Evolutionary conservation across 2,888 invertebrate genomes (phyloP).

Genomic region (Cryptus viduatorius): DNA sequence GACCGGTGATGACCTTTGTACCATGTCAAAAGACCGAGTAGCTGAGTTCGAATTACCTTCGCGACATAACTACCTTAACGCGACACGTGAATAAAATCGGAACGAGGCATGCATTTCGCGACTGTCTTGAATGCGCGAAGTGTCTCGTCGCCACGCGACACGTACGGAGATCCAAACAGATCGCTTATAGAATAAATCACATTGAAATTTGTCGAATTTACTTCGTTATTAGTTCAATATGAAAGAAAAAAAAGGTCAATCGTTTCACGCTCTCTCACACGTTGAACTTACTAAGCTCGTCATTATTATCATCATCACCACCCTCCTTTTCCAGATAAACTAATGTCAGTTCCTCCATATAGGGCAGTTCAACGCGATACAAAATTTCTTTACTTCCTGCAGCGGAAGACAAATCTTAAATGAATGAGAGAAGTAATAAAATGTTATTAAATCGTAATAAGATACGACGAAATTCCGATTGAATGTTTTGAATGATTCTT

Average conservation of each 20-base stretch:
- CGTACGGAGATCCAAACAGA: conserved; percentile 6
- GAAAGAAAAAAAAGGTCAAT: conserved; percentile 8
- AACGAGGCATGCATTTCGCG: conserved; percentile 73
- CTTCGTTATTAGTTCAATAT: conserved; percentile 51
- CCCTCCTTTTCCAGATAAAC: conserved; percentile 96
- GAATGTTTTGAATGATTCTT: neutral
- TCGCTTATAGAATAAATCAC: conserved; percentile 34
- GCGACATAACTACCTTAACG: conserved; percentile 17
- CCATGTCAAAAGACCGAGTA: no score
- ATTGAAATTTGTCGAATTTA: conserved; percentile 40
- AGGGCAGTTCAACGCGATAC: conserved; percentile 96
- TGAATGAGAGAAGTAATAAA: conserved; percentile 69
- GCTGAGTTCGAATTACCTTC: no score
- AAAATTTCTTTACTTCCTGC: conserved; percentile 91
- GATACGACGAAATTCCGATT: neutral
- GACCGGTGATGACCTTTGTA: no score
- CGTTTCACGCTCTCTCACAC: conserved; percentile 71
- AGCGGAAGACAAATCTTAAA: conserved; percentile 80
- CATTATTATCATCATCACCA: conserved; percentile 86
- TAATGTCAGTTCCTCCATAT: conserved; percentile 97
- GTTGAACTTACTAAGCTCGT: conserved; percentile 82
- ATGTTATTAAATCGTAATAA: conserved; percentile 52
- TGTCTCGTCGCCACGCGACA: conserved; percentile 43
- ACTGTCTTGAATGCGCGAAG: conserved; percentile 76
- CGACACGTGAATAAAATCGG: conserved; percentile 74